Evolutionary conservation across 2,888 invertebrate genomes (phyloP), one percentile per base, ranked within the genome.

Genomic region (Dorcus hopei): DNA sequence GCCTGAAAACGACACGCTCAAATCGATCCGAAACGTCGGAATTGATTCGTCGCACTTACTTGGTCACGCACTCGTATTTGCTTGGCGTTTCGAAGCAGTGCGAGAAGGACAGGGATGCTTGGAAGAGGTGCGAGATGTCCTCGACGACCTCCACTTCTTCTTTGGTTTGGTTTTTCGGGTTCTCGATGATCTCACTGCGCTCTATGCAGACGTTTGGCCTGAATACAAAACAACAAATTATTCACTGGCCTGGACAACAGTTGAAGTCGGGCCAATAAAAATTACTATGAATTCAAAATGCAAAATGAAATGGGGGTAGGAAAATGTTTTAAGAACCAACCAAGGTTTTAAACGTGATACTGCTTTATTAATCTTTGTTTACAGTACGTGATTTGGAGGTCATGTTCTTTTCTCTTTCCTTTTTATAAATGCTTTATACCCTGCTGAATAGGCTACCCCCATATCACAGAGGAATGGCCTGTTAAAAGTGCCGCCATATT

Each of bases 141-240:
- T 68, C 67, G 14, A 69, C 71, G 42, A 69, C 68, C 4, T 65
- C 68, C 19, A 62, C 63, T 60, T 75, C 73, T 52, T 76, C 74
- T 26, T 74, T 68, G 39, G 70, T 71, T 58, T 72, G 74, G 72
- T 55, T 43, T 52, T 54, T 52, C n/a, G 70, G 70, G 16, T 76
- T 74, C 14, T 76, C 79, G n/a, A 73, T 75, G 11, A 70, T 78
- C 69, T 83, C 82, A 69, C 81, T 81, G 48, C 84, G 81, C 67
- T 86, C 85, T 42, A 84, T 82, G 70, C 87, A 87, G 16, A 87
- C 85, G 70, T 87, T 86, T 49, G 83, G 80, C 39, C 87, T 85
- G 70, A 19, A 76, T 74, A 55, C n/a, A 5, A 41, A 41, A 41
- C 14, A 14, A 41, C n/a, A 8, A 11, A 11, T 8, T 6, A 41